Conservation (phyloP, 2,797 vertebrate genomes). For the Cossypha heuglini region DNA sequence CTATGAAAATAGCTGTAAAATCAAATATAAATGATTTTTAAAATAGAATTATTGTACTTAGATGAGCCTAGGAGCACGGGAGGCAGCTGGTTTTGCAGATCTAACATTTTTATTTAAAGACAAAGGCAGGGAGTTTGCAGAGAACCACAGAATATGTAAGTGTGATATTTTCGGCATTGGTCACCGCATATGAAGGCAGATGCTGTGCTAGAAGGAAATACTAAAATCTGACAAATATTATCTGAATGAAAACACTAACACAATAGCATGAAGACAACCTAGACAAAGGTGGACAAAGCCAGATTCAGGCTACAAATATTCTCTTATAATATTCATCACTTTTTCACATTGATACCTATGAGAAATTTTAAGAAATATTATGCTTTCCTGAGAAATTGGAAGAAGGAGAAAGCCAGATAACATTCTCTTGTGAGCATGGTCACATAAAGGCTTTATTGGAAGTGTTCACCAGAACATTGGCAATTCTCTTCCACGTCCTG, state of each 20-base stretch:
- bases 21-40: not conserved
- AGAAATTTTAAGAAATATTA: not conserved
- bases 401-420: not conserved
- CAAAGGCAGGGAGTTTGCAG: not conserved
- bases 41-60: not conserved
- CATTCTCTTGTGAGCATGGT: not conserved
- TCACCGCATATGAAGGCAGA: not conserved
- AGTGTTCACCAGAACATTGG: not conserved
- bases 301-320: not conserved
- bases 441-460: not conserved
- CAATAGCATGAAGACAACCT: not conserved
- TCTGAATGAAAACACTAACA: not conserved
- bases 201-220: not conserved
- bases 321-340: not conserved
- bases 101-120: not conserved
- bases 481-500: conserved; percentile 6
- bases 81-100: not conserved
- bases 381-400: not conserved
- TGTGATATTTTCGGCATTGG: not conserved
- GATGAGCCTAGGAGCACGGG: not conserved
- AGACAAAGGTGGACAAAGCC: not conserved
- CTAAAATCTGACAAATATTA: not conserved
- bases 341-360: not conserved
- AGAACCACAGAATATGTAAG: not conserved
- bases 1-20: not conserved